A percentile compares a stretch with the other conserved stretches of the same genome.
Conservation (phyloP, 2,797 vertebrate genomes). For the Chromis chromis region DNA sequence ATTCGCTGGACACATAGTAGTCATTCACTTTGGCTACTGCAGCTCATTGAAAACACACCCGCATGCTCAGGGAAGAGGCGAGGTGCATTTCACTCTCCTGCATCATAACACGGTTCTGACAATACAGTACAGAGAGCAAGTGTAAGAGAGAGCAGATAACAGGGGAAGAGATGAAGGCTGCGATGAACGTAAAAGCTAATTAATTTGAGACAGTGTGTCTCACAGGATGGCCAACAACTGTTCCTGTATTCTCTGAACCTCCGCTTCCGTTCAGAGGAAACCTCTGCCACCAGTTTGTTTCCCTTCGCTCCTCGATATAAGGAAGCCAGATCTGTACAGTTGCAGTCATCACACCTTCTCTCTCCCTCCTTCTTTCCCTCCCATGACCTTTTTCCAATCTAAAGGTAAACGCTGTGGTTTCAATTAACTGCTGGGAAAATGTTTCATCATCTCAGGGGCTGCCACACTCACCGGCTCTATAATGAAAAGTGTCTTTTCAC, state of each 20-base stretch:
- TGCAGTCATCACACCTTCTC: not conserved
- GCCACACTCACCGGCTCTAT: constrained; percentile 34
- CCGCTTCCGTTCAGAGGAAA: constrained; percentile 11
- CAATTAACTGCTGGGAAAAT: constrained; percentile 53
- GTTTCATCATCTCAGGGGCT: constrained; percentile 52
- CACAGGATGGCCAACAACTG: constrained; percentile 17
- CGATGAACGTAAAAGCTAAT: constrained; percentile 42
- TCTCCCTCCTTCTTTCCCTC: constrained; percentile 3
- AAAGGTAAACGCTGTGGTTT: constrained; percentile 61
- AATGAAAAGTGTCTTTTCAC: constrained; percentile 59
- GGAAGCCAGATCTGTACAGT: not conserved
- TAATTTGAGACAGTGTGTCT: constrained; percentile 30
- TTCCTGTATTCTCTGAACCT: constrained; percentile 25
- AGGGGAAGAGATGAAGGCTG: constrained; percentile 21
- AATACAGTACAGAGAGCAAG: constrained; percentile 4
- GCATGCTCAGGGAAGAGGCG: constrained; percentile 11
- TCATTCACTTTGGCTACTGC: not conserved
- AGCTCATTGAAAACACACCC: constrained; percentile 40
- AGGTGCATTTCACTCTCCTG: constrained; percentile 9
- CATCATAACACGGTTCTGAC: constrained; percentile 22
- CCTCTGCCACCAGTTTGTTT: not conserved
- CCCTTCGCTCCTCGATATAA: not conserved
- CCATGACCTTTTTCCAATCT: constrained; percentile 52
- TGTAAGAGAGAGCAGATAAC: not conserved
- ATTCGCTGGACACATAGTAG: not conserved